Conservation (phyloP, 2,888 invertebrate genomes). For the Zelleria hepariella region DNA sequence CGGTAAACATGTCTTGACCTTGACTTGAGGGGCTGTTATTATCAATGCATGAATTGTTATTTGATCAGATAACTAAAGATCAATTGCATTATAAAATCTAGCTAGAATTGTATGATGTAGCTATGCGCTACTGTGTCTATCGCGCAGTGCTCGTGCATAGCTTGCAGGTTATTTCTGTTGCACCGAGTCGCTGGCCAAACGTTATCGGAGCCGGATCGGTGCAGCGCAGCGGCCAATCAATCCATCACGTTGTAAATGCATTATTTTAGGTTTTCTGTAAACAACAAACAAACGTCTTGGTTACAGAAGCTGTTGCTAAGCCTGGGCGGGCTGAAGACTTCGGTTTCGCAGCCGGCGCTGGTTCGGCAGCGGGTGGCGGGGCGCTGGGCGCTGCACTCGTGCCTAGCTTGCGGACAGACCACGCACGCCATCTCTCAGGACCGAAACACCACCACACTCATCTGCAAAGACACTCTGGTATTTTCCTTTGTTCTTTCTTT, state of each 20-base stretch:
- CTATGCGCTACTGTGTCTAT: not conserved
- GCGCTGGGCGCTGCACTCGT: slow-evolving; percentile 74
- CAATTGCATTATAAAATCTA: not conserved
- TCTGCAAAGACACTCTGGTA: slow-evolving; percentile 72
- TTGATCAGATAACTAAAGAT: not conserved
- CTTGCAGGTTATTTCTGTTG: slow-evolving; percentile 2
- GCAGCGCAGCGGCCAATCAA: not conserved
- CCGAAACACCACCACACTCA: slow-evolving; percentile 60
- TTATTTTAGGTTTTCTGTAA: not conserved
- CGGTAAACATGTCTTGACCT: slow-evolving; percentile 62
- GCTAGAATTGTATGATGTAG: not conserved
- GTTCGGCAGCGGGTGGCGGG: slow-evolving; percentile 70
- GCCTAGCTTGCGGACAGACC: slow-evolving; percentile 75
- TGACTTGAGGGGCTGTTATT: slow-evolving; percentile 39
- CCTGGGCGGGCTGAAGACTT: slow-evolving; percentile 58
- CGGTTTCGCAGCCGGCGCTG: slow-evolving; percentile 71
- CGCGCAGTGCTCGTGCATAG: not conserved
- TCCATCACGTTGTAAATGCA: not conserved
- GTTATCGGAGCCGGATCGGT: not conserved
- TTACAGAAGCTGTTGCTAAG: slow-evolving; percentile 68
- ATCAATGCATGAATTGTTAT: not conserved
- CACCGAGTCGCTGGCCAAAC: not conserved
- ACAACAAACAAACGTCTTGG: not conserved
- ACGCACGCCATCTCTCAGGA: slow-evolving; percentile 76
- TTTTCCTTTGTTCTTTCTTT: not conserved